Conservation (phyloP, 2,113 vertebrate species). For the Laticauda colubrina region DNA sequence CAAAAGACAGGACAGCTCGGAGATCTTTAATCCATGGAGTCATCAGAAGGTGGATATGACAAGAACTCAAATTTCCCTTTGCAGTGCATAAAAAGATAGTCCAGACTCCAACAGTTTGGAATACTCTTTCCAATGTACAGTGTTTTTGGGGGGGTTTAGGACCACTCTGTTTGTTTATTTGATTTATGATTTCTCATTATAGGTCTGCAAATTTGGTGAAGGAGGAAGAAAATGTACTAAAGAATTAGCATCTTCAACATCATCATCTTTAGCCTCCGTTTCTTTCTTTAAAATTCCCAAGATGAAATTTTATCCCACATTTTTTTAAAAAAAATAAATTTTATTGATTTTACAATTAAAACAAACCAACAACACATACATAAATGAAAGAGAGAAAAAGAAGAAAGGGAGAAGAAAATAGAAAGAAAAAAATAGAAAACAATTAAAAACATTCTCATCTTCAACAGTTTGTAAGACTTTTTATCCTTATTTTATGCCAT, state of each 20-base stretch:
- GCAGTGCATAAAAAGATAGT: not conserved
- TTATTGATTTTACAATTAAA: no score
- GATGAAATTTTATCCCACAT: conserved; percentile 19
- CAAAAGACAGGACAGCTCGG: not conserved
- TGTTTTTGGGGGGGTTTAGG: not conserved
- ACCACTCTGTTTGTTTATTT: not conserved
- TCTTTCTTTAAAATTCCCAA: conserved; percentile 30
- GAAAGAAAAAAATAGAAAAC: no score
- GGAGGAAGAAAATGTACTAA: not conserved
- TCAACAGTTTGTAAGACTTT: no score
- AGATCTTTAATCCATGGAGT: not conserved
- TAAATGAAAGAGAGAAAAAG: no score
- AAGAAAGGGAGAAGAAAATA: no score
- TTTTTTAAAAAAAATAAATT: conserved; percentile 11
- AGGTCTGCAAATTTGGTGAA: not conserved
- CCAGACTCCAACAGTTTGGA: not conserved
- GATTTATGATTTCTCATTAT: not conserved
- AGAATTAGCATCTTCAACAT: not conserved
- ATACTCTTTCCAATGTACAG: not conserved
- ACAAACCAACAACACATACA: no score
- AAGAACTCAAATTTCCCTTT: not conserved
- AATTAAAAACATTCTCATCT: no score
- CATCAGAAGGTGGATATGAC: not conserved
- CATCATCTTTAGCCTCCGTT: not conserved
- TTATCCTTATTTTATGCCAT: no score